phyloP scores from a whole-genome alignment of 2,888 invertebrate species.

The Ptilodon capucinus region DNA sequence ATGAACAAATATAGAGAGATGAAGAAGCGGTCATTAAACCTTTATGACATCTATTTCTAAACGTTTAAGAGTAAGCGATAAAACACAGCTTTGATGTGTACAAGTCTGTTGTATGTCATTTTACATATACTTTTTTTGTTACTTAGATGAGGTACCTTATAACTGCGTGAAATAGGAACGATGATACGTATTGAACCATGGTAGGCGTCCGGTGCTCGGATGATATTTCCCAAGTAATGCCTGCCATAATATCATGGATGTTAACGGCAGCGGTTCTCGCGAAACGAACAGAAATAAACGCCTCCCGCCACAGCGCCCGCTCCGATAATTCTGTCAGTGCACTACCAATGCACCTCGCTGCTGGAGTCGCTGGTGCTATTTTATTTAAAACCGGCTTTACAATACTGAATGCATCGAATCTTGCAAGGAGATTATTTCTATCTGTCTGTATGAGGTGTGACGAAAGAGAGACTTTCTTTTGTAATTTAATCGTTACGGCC shows the following conservation, averaged over 20 bases:
- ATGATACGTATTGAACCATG: too few relatives aligned
- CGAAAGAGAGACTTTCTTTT: conserved; percentile 62
- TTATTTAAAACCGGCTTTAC: conserved; percentile 50
- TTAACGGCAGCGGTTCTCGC: conserved; percentile 69
- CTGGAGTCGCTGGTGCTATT: conserved; percentile 65
- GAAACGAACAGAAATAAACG: conserved; percentile 73
- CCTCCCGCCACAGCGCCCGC: conserved; percentile 56
- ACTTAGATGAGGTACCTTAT: background rate
- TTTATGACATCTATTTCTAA: conserved; percentile 45
- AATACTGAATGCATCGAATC: conserved; percentile 50
- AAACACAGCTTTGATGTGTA: conserved; percentile 51
- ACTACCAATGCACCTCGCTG: conserved; percentile 71
- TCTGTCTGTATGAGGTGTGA: conserved; percentile 45
- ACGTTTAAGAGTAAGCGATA: conserved; percentile 45
- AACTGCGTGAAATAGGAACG: too few relatives aligned
- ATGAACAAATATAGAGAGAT: conserved; percentile 25
- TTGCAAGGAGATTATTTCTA: conserved; percentile 55
- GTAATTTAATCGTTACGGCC: conserved; percentile 61
- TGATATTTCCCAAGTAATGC: conserved; percentile 51
- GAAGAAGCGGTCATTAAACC: conserved; percentile 30
- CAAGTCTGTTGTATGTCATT: conserved; percentile 41
- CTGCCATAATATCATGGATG: conserved; percentile 54
- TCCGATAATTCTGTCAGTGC: conserved; percentile 72
- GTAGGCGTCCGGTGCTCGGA: conserved; percentile 30
- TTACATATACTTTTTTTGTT: background rate